Evolutionary conservation across 1,140 invertebrate species (phyloP).

Genomic region (Atta texana): DNA sequence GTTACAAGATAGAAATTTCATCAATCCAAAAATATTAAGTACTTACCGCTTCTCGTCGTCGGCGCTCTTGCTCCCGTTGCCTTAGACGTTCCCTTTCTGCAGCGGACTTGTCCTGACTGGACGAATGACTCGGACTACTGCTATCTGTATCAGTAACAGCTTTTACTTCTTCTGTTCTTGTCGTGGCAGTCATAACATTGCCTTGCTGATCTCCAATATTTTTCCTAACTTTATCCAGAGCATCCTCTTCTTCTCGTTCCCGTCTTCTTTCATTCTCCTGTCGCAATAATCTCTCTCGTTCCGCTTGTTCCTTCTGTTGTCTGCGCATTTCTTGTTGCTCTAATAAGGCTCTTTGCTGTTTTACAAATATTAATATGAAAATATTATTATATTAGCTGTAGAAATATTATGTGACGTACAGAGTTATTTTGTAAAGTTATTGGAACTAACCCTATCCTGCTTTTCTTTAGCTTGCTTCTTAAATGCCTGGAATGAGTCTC

Average conservation of each 20-base stretch:
- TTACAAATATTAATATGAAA: slow-evolving; percentile 18
- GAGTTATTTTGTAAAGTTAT: neutral
- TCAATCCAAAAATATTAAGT: neutral
- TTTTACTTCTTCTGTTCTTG: slow-evolving; percentile 87
- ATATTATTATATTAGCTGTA: slow-evolving; percentile 16
- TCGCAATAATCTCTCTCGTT: slow-evolving; percentile 91
- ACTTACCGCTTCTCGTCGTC: slow-evolving; percentile 96
- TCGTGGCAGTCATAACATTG: slow-evolving; percentile 76
- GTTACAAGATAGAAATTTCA: neutral
- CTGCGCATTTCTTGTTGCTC: slow-evolving; percentile 93
- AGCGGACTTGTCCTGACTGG: slow-evolving; percentile 89
- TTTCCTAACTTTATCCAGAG: slow-evolving; percentile 90
- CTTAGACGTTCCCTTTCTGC: slow-evolving; percentile 93
- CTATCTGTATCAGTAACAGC: slow-evolving; percentile 87
- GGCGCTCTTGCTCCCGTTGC: slow-evolving; percentile 94
- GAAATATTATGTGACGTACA: neutral
- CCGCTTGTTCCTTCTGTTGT: slow-evolving; percentile 93
- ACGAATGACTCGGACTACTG: slow-evolving; percentile 87
- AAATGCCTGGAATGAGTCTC: slow-evolving; percentile 93
- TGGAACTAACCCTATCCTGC: slow-evolving; percentile 90
- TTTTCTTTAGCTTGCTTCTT: slow-evolving; percentile 98
- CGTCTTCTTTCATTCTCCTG: slow-evolving; percentile 92
- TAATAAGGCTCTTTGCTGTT: slow-evolving; percentile 91
- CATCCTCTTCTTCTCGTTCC: slow-evolving; percentile 93
- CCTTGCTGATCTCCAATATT: slow-evolving; percentile 85